A percentile compares a stretch with the other conserved stretches of the same genome.
These are phyloP conservation scores for Tursiops truncatus DNA, from an alignment of 2,113 vertebrate species.

Conservation along the genomic window DNA sequence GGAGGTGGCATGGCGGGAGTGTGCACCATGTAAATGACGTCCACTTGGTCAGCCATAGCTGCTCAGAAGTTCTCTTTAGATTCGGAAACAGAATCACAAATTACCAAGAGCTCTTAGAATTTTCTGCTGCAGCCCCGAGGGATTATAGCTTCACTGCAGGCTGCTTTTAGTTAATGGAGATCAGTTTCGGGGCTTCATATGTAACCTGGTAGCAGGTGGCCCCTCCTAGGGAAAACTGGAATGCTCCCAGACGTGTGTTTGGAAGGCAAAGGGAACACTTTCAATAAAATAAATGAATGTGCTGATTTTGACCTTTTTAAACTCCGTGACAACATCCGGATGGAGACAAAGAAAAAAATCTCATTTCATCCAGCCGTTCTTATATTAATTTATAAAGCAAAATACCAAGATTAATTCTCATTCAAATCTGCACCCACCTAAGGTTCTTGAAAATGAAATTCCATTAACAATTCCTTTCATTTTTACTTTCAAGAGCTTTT, in stretches of 20 bases:
- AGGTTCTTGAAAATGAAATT: constrained; percentile 25
- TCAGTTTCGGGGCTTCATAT: not conserved
- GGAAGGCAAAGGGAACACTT: not conserved
- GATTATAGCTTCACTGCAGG: accelerated
- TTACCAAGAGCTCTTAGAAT: accelerated
- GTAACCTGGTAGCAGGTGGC: not conserved
- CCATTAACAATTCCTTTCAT: not conserved
- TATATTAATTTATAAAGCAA: constrained; percentile 42
- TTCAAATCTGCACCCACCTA: not conserved
- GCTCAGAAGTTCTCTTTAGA: not conserved
- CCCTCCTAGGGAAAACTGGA: not conserved
- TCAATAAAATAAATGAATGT: not conserved
- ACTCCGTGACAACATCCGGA: not conserved
- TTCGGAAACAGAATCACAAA: not conserved
- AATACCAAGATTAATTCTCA: constrained; percentile 32
- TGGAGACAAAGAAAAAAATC: not conserved
- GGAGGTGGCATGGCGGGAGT: accelerated
- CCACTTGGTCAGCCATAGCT: accelerated
- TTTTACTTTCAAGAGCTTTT: constrained; percentile 6
- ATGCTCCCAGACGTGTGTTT: accelerated
- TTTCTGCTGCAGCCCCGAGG: accelerated
- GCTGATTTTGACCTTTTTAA: constrained; percentile 33
- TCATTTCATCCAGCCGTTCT: not conserved
- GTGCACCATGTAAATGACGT: accelerated
- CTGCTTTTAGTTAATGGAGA: accelerated